phyloP scores from a whole-genome alignment of 2,113 vertebrate species.

The Lathamus discolor region DNA sequence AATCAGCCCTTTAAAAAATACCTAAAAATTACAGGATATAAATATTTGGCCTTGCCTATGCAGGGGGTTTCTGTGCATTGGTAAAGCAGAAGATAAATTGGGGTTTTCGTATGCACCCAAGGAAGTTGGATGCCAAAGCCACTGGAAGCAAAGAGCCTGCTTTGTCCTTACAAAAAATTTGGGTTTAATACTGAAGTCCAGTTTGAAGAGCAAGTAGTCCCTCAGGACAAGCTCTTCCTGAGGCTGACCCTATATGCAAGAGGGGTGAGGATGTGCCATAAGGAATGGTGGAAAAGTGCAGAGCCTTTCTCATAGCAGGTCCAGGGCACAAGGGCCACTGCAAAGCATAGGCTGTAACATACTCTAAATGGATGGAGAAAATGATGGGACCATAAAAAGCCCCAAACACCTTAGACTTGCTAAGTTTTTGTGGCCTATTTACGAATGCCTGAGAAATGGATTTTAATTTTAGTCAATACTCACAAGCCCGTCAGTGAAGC shows the following conservation, averaged over 20 bases:
- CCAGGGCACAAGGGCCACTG: background rate
- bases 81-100: background rate
- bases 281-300: background rate
- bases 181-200: background rate
- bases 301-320: background rate
- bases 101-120: background rate
- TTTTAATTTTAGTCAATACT: conserved; percentile 45
- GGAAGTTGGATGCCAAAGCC: background rate
- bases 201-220: background rate
- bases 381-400: background rate
- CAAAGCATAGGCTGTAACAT: background rate
- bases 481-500: conserved; percentile 6
- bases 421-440: conserved; percentile 29
- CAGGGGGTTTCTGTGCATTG: background rate
- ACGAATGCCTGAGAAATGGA: background rate
- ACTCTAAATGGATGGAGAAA: background rate
- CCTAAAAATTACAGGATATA: background rate
- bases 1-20: background rate
- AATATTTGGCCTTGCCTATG: background rate
- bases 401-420: background rate
- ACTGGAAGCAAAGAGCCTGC: background rate
- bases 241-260: background rate
- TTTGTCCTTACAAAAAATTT: background rate
- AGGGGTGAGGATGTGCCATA: background rate
- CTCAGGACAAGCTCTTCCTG: background rate